phyloP scores from a whole-genome alignment of 2,888 invertebrate species.

The Eupithecia vulgata region DNA sequence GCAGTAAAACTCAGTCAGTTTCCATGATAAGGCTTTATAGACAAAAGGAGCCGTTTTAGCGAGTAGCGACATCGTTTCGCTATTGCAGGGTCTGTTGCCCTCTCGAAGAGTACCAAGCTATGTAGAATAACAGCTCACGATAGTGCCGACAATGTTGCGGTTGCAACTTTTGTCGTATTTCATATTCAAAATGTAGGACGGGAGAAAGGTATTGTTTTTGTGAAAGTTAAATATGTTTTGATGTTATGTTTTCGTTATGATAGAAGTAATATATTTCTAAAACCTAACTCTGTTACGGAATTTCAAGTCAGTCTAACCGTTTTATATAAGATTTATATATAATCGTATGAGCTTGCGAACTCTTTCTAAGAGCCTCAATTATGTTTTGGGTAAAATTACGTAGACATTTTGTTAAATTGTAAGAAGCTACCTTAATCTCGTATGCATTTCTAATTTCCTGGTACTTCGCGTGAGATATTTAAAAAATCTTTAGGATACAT shows the following conservation, averaged over 20 bases:
- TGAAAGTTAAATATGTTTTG: background rate
- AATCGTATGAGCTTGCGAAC: background rate
- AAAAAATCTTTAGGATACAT: too few species aligned
- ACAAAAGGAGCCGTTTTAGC: constrained; percentile 37
- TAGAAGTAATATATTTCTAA: background rate
- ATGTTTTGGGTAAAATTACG: too few species aligned
- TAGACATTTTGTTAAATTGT: too few species aligned
- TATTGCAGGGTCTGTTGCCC: constrained; percentile 32
- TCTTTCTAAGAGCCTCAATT: too few species aligned
- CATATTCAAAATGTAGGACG: background rate
- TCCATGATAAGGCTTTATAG: constrained; percentile 43
- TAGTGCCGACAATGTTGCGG: constrained; percentile 2
- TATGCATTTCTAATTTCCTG: too few species aligned
- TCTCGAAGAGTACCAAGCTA: constrained; percentile 7
- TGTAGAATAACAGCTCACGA: background rate
- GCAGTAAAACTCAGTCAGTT: constrained; percentile 40
- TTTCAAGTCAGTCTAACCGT: background rate
- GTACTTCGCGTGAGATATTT: too few species aligned
- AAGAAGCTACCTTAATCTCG: too few species aligned
- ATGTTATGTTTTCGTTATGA: background rate
- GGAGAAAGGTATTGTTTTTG: background rate
- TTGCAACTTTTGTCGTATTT: constrained; percentile 1
- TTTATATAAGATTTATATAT: too few species aligned
- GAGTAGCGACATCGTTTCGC: constrained; percentile 35
- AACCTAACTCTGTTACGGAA: background rate